Percentiles rank a stretch among this genome's conserved stretches.
Conservation (phyloP, 30 jellyfish, hydroid and myxozoan species). For the Mastigias papua region DNA sequence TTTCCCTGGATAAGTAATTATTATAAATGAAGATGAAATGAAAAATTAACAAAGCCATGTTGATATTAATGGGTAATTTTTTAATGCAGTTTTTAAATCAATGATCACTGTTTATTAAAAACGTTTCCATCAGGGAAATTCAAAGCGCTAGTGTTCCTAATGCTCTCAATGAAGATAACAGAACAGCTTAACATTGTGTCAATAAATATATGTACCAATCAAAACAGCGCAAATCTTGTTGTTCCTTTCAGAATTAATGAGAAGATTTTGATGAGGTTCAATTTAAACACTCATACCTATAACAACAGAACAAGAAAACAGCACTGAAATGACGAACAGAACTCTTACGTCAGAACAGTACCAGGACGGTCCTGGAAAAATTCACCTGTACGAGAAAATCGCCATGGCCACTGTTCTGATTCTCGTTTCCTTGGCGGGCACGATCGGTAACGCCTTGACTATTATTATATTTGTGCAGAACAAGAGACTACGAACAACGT, state of each 20-base stretch:
- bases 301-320: background rate
- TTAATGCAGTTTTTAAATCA: no score
- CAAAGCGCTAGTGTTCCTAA: no score
- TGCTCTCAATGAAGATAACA: no score
- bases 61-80: no score
- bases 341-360: background rate
- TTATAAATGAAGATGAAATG: no score
- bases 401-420: constrained; percentile 24
- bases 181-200: no score
- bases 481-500: constrained; percentile 43
- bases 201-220: no score
- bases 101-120: no score
- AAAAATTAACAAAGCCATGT: no score
- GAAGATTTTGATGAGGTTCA: background rate
- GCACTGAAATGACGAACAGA: constrained; percentile 20
- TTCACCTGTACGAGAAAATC: constrained; percentile 29
- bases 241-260: background rate
- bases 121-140: no score
- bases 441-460: constrained; percentile 57
- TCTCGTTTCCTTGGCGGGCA: constrained; percentile 37
- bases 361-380: constrained; percentile 7
- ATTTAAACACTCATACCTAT: background rate
- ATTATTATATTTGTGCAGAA: constrained; percentile 50
- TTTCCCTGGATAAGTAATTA: no score
- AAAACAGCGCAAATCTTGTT: background rate